Evolutionary conservation across 1,140 invertebrate species (phyloP), one percentile per base, ranked within the genome.

Genomic region (Bombus waltoni): DNA sequence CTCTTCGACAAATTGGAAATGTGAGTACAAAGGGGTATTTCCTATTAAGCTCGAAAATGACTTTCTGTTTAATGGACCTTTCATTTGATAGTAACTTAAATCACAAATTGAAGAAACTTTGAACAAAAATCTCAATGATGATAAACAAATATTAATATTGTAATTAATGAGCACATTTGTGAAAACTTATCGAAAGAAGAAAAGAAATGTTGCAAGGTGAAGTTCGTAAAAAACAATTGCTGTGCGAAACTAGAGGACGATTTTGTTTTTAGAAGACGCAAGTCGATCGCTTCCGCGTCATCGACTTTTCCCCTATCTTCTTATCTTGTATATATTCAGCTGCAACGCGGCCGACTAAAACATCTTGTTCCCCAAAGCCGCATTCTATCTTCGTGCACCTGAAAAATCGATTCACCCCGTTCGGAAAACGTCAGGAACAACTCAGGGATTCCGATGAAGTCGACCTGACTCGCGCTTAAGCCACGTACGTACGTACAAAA

Each of bases 321-420:
- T 72, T 84, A 84, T 84, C 83, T 80, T 72, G 11, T 72, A 62
- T 72, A 80, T 62, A 38, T 79, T 47, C 83, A 84, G 83, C 83
- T 84, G 76, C 32, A 80, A 59, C 65, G 4, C 47, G 15, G 25
- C 73, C 25, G 42, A 79, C n/a, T 47, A 28, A 80, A 80, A 62
- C 68, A 53, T 84, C 57, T 65, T 42, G 22, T 25, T 13, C 18
- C 18, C 47, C 18, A 44, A 68, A 68, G 59, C 73, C 25, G 38
- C 32, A 6, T 42, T 28, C 53, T 42, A 44, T 28, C 35, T 44
- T n/a, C 22, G 32, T 70, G 32, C 32, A 71, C 53, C 15, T 44
- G 44, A n/a, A n/a, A 42, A 80, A 85, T 85, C 42, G 38, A 70
- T 84, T 40, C 25, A 35, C 3, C 47, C 11, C 18, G 1, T 25